Base-by-base conservation (phyloP, 2,113 vertebrate species). In the Smithornis capensis region DNA sequence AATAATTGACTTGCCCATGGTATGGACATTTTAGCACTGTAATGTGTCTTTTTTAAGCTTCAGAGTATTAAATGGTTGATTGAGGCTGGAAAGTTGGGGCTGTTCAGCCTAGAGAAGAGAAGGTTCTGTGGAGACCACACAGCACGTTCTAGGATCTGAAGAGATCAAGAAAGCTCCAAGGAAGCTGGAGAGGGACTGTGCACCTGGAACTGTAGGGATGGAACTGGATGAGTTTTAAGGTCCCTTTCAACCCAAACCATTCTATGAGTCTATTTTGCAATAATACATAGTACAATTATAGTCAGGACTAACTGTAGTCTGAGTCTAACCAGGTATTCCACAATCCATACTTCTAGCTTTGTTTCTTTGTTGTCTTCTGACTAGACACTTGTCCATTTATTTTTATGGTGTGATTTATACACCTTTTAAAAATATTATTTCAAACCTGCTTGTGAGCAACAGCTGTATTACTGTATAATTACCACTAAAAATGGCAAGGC, bases 401-500 rank as follows among this genome's bases (percentile, higher is more conserved):
- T 90, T 95, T 82, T 83, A 82, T 52, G 18, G 28, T 55, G 31
- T 86, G 73, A 90, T 96, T 96, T 81, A 81, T 62, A 71, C n/a
- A 88, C 44, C 52, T 83, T 78, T 71, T 78, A 81, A 81, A 90
- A 96, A 75, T 68, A 90, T 73, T 82, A 95, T 96, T 94, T 78
- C 83, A 84, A 57, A 86, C 80, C 73, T 93, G 68, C 80, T 88
- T 84, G 64, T 38, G 78, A 69, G 94, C 86, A 96, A 88, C 93
- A 95, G 90, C 92, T 94, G 95, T 60, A 93, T 49, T 80, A 67
- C 92, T 91, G 88, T 73, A 45, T 87, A 94, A 97, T 89, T 89
- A 60, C 44, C 44, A 78, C 40, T 86, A 42, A 78, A 86, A 60
- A 87, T 64, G 68, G 83, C 76, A 92, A 37, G 19, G 60, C 49